These are phyloP conservation scores for Cottus gobio DNA, from an alignment of 2,113 vertebrate genomes.

Conservation along the genomic window DNA sequence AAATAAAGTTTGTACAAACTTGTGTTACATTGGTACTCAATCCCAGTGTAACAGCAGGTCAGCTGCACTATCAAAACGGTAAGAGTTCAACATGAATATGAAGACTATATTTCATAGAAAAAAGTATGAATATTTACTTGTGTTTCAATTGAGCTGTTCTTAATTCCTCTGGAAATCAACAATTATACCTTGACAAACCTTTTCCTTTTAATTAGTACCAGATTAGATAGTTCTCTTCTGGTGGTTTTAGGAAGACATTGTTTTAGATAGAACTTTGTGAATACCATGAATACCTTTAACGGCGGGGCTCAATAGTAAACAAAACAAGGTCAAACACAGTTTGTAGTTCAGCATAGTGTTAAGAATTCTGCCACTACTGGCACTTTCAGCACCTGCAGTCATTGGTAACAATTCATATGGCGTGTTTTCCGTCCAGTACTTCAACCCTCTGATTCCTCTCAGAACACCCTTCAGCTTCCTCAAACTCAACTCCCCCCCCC, in stretches of 20 bases:
- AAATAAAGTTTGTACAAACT: no score
- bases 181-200: background rate
- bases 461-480: background rate
- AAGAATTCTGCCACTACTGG: no score
- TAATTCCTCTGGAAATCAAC: background rate
- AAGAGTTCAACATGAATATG: background rate
- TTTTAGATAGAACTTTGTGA: background rate
- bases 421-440: no score
- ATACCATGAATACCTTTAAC: background rate
- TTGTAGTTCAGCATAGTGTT: no score
- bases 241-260: background rate
- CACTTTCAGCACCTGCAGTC: no score
- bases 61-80: no score
- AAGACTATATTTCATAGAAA: background rate
- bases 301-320: background rate
- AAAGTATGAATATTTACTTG: no score
- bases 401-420: no score
- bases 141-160: background rate
- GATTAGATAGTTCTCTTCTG: background rate
- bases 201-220: background rate
- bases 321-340: background rate
- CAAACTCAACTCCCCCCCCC: no score
- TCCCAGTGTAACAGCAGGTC: no score
- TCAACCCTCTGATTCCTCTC: background rate
- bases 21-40: no score